Evolutionary conservation across 2,113 vertebrate genomes (phyloP).

Genomic region (Hippoglossus stenolepis): DNA sequence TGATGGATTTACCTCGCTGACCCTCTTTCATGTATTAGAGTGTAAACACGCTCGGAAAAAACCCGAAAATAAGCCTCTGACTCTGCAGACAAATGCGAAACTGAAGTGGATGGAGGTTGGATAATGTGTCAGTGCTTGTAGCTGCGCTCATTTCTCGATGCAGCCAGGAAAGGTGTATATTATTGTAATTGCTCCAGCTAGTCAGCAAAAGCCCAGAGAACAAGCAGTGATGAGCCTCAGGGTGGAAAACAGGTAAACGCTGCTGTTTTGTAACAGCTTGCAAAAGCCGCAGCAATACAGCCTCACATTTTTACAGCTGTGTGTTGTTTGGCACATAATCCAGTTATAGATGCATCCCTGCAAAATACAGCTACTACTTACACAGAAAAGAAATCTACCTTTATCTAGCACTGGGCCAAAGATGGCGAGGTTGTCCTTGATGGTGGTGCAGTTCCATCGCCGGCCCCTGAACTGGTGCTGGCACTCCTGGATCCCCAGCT

Average conservation of each 20-base stretch:
- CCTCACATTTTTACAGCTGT: conserved; percentile 4
- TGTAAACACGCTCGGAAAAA: conserved; percentile 51
- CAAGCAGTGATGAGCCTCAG: conserved; percentile 52
- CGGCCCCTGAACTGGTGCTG: conserved; percentile 97
- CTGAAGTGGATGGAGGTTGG: conserved; percentile 38
- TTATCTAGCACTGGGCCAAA: conserved; percentile 96
- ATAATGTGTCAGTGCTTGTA: conserved; percentile 73
- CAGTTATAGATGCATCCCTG: background rate
- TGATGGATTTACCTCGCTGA: conserved; percentile 52
- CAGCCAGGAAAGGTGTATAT: conserved; percentile 71
- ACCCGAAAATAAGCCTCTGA: background rate
- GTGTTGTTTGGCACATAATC: conserved; percentile 24
- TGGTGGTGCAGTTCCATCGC: conserved; percentile 96
- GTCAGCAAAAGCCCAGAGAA: conserved; percentile 59
- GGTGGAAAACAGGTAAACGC: conserved; percentile 41
- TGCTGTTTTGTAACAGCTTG: conserved; percentile 53
- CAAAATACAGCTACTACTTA: background rate
- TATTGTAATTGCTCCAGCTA: conserved; percentile 74
- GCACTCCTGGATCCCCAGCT: conserved; percentile 95
- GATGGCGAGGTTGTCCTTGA: conserved; percentile 95
- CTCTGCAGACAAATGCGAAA: conserved; percentile 48
- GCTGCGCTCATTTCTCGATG: conserved; percentile 57
- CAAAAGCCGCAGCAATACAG: conserved; percentile 16
- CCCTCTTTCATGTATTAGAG: conserved; percentile 48
- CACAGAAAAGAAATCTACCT: conserved; percentile 80